Evolutionary conservation across 1,140 invertebrate species (phyloP), one percentile per base, ranked within the genome.

Genomic region (Drosophila littoralis): DNA sequence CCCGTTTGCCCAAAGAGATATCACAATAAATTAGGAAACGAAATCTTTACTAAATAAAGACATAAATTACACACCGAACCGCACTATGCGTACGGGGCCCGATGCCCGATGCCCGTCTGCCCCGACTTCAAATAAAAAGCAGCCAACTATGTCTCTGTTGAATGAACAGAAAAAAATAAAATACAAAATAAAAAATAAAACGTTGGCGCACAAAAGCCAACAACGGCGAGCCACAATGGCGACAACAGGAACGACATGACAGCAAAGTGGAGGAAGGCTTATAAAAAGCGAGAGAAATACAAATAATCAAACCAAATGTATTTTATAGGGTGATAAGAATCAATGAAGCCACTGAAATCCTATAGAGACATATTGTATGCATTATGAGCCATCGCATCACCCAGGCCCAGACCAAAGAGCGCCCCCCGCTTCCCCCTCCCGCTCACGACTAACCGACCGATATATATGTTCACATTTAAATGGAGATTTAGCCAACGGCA

Each of bases 1-100:
- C 70, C 75, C 73, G 59, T 85, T 91, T 90, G 78, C 85, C 81
- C 83, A 84, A 82, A 91, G 77, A 91, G 90, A 90, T 91, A 91
- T 90, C 90, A 91, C 90, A 91, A 91, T 91, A 91, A 91, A 91
- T 91, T 91, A 91, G 90, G 90, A 91, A 91, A 91, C 90, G 90
- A 91, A 91, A 91, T 91, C 90, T 91, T 91, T 90, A 89, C 90
- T 91, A 91, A 91, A 91, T 91, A 91, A 91, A 91, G 90, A 91
- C 90, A 91, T 91, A 91, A 91, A 91, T 91, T 91, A 91, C 90
- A 83, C 79, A 79, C 74, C 68, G 79, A 91, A 91, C 90, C 83
- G 83, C 79, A 83, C 79, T 88, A 79, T 81, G 79, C 69, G 64
- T 61, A 74, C 73, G 75, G 51, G 54, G 75, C 54, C 57, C 60